Percentiles rank a stretch among this genome's conserved stretches.
These are phyloP conservation scores for Craterocephalus amniculus DNA, from an alignment of 2,797 vertebrate species.

Conservation along the genomic window DNA sequence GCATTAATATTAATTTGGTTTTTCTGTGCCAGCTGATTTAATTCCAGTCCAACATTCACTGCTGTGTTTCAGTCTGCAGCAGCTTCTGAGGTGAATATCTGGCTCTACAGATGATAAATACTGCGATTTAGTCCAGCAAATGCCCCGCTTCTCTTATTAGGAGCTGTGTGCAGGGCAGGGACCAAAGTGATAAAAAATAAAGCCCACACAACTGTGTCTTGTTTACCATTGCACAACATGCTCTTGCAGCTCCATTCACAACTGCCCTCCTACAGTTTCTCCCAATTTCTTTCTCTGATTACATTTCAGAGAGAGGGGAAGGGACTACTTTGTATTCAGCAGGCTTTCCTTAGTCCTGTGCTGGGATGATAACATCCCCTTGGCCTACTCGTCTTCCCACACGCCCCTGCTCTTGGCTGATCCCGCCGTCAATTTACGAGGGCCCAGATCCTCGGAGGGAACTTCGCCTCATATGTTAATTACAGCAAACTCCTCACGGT, in stretches of 20 bases:
- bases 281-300: slow-evolving; percentile 22
- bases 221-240: background rate
- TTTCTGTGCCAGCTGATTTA: background rate
- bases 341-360: slow-evolving; percentile 58
- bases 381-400: slow-evolving; percentile 58
- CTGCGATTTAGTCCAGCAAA: background rate
- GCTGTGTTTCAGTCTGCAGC: background rate
- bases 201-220: background rate
- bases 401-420: slow-evolving; percentile 53
- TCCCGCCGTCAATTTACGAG: slow-evolving; percentile 70
- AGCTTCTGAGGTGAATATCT: background rate
- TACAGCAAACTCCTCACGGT: slow-evolving; percentile 48
- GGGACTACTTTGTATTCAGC: slow-evolving; percentile 49
- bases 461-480: slow-evolving; percentile 70
- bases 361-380: slow-evolving; percentile 66
- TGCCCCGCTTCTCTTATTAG: background rate
- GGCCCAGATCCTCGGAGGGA: slow-evolving; percentile 55
- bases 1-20: background rate
- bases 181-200: background rate
- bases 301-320: slow-evolving; percentile 26
- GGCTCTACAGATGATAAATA: background rate
- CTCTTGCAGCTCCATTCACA: background rate
- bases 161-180: background rate
- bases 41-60: background rate
- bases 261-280: slow-evolving; percentile 8